These are phyloP conservation scores for Brachypalpus laphriformis DNA, from an alignment of 2,888 invertebrate species.

Conservation along the genomic window DNA sequence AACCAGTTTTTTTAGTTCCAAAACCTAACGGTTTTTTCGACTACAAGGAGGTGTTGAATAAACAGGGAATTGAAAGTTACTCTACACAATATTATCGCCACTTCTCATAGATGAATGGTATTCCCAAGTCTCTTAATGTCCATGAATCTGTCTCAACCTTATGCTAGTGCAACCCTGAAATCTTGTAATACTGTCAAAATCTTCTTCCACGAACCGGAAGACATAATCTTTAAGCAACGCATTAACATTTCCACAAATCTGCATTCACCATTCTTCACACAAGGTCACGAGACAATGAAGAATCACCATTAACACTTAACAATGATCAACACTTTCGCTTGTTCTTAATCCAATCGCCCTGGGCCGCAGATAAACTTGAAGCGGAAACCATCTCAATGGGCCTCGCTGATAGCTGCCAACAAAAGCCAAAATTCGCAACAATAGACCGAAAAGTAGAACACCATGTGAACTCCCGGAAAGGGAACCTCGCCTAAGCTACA, in stretches of 20 bases:
- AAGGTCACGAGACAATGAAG: conserved; percentile 17
- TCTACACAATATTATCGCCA: too few species aligned
- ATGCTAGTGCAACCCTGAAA: neutral
- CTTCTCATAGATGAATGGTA: too few species aligned
- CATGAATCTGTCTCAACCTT: neutral
- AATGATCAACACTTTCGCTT: conserved; percentile 4
- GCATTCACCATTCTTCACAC: neutral
- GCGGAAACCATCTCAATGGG: neutral
- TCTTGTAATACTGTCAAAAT: neutral
- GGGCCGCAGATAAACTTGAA: conserved; percentile 31
- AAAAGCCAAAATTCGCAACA: conserved; percentile 16
- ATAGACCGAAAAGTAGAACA: conserved; percentile 13
- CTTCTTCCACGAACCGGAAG: neutral
- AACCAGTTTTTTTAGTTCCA: too few species aligned
- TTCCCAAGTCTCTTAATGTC: neutral
- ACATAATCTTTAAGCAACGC: neutral
- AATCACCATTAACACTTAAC: neutral
- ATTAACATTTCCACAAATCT: neutral
- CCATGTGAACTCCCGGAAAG: neutral
- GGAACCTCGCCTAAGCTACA: neutral
- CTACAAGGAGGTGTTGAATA: too few species aligned
- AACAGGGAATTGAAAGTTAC: too few species aligned
- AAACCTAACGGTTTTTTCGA: too few species aligned
- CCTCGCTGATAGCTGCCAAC: neutral
- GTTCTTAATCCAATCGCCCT: conserved; percentile 24